These are phyloP conservation scores for Strigamia transsilvanica DNA, from an alignment of 2,888 invertebrate species.

Conservation along the genomic window DNA sequence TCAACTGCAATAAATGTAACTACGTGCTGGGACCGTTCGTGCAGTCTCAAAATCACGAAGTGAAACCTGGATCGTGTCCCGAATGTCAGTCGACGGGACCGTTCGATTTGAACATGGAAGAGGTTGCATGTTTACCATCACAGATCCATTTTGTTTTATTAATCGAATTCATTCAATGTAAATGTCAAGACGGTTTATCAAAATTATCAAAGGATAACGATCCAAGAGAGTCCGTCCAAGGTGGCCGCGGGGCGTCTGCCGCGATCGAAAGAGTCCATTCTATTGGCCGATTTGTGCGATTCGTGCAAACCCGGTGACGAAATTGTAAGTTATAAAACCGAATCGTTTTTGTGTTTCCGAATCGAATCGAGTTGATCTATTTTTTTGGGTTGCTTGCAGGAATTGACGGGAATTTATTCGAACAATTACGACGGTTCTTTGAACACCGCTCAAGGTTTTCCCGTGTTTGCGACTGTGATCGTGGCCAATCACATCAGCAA, in stretches of 20 bases:
- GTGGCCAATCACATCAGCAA: constrained; percentile 94
- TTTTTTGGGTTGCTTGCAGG: constrained; percentile 61
- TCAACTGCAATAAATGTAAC: constrained; percentile 95
- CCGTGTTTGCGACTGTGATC: constrained; percentile 97
- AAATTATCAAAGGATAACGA: constrained; percentile 96
- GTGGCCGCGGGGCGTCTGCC: constrained; percentile 98
- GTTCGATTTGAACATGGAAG: constrained; percentile 97
- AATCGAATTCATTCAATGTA: constrained; percentile 37
- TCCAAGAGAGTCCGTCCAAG: constrained; percentile 97
- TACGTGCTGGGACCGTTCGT: constrained; percentile 95
- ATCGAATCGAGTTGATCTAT: neutral
- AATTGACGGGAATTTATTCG: constrained; percentile 85
- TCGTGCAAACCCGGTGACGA: constrained; percentile 98
- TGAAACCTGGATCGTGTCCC: constrained; percentile 95
- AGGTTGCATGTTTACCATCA: constrained; percentile 61
- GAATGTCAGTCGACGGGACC: constrained; percentile 97
- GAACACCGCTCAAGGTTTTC: constrained; percentile 93
- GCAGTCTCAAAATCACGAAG: constrained; percentile 91
- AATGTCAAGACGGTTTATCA: constrained; percentile 87
- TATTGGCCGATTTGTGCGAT: constrained; percentile 94
- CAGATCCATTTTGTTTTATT: constrained; percentile 7
- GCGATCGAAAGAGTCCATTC: constrained; percentile 94
- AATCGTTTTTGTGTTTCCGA: neutral
- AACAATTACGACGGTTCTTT: constrained; percentile 98
- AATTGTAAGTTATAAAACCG: constrained; percentile 72